Evolutionary conservation across 2,113 vertebrate species (phyloP), one percentile per base, ranked within the genome.

Genomic region (Turdus rufiventris): DNA sequence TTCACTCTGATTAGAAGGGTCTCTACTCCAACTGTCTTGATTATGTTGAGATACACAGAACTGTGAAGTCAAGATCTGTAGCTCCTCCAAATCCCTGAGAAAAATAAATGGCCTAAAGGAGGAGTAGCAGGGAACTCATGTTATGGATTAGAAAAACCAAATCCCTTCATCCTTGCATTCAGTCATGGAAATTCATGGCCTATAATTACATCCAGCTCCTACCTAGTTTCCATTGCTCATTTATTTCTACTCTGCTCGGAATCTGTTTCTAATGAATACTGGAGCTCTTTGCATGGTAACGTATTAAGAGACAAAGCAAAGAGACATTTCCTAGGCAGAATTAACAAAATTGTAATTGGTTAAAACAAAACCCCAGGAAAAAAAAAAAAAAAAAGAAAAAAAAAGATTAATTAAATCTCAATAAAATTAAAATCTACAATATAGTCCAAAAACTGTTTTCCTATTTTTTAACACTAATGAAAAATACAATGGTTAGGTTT

Each of bases 21-120:
- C 4, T 73, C 20, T 38, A 31, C 4, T 43, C 5, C 7, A 58
- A 1, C 4, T 40, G 12, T 3, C 75, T 56, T 56, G 4, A 28
- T 51, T 82, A 12, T 18, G 8, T 3, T 51, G 26, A 12, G 4
- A 42, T 68, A 60, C 0, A 0, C 2, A 7, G 33, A 61, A 63
- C 29, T n/a, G 15, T 47, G 62, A 79, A 65, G 16, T 13, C 25
- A 70, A 76, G 3, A 5, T 54, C 29, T 80, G 11, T 24, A 75
- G 29, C 14, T 50, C 33, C 73, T 70, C 26, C 56, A 90, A 51
- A 51, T 58, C 16, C 6, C 20, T 45, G 18, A 62, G 25, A 56
- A 89, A 84, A 89, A 72, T 53, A 54, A n/a, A 51, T 18, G 8
- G 3, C 18, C 15, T 62, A 50, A 61, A 26, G 23, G 12, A 83